These are phyloP conservation scores for Gymnoscopelus braueri DNA, from an alignment of 2,797 vertebrate species.

Conservation along the genomic window DNA sequence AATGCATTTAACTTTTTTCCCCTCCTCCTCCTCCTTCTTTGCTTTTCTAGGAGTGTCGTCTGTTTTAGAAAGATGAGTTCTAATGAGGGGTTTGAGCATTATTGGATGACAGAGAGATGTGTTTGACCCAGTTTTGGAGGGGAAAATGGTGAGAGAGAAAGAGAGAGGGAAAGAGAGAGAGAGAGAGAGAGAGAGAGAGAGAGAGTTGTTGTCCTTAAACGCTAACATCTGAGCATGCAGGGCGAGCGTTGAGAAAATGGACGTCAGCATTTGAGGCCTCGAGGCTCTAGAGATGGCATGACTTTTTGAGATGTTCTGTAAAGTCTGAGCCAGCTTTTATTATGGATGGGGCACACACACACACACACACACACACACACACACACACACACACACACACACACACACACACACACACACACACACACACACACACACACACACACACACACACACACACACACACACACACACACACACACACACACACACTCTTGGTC, in stretches of 20 bases:
- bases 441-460: background rate
- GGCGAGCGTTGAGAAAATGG: slow-evolving; percentile 10
- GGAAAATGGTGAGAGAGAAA: background rate
- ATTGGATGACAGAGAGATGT: background rate
- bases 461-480: too few species aligned
- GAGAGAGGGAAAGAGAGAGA: background rate
- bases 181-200: background rate
- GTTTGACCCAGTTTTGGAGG: slow-evolving; percentile 1
- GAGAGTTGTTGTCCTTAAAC: slow-evolving; percentile 18
- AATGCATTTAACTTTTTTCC: slow-evolving; percentile 1
- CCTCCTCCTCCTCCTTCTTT: background rate
- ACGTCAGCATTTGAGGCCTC: background rate
- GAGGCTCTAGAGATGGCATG: slow-evolving; percentile 17
- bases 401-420: background rate
- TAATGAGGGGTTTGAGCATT: slow-evolving; percentile 9
- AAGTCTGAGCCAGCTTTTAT: slow-evolving; percentile 51
- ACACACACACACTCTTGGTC: background rate
- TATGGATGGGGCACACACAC: slow-evolving; percentile 35
- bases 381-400: background rate
- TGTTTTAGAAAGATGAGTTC: slow-evolving; percentile 8
- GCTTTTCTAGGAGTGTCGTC: background rate
- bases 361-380: background rate
- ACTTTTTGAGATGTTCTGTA: slow-evolving; percentile 31
- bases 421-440: background rate
- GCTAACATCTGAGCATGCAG: slow-evolving; percentile 33